A percentile compares a stretch with the other conserved stretches of the same genome.
Conservation (phyloP, 2,888 invertebrate genomes). For the Plebejus anna region DNA sequence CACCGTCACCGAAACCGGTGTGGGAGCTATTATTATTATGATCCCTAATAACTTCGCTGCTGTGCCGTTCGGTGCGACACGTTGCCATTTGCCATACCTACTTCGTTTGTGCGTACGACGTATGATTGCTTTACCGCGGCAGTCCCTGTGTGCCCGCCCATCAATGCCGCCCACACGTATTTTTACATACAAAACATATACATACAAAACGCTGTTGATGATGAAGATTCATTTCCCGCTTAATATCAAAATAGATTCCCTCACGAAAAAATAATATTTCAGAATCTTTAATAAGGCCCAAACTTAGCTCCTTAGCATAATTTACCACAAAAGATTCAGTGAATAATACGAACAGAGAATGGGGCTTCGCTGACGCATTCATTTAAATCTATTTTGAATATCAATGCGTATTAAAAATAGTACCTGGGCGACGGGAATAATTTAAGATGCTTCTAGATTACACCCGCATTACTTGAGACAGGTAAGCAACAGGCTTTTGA, state of each 20-base stretch:
- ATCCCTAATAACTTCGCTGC: no score
- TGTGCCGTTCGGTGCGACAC: no score
- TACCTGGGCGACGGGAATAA: conserved; percentile 2
- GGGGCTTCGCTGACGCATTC: conserved; percentile 27
- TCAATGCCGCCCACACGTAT: no score
- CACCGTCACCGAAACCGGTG: no score
- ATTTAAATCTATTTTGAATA: conserved; percentile 33
- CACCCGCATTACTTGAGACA: not conserved
- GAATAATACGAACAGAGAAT: conserved; percentile 29
- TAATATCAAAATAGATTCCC: conserved; percentile 22
- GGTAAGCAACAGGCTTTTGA: no score
- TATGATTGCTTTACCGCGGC: no score
- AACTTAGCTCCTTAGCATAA: conserved; percentile 32
- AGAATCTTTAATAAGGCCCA: conserved; percentile 30
- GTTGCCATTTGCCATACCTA: no score
- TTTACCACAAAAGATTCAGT: conserved; percentile 32
- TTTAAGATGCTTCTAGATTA: not conserved
- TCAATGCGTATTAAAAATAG: conserved; percentile 31
- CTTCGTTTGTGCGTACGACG: no score
- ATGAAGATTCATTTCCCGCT: conserved; percentile 6
- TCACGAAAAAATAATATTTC: conserved; percentile 27
- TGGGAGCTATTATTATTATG: no score
- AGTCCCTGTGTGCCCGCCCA: no score
- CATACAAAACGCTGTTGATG: not conserved
- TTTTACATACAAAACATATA: no score